Base-by-base conservation (phyloP, 1,140 invertebrate species). In the Oedothorax gibbosus region DNA sequence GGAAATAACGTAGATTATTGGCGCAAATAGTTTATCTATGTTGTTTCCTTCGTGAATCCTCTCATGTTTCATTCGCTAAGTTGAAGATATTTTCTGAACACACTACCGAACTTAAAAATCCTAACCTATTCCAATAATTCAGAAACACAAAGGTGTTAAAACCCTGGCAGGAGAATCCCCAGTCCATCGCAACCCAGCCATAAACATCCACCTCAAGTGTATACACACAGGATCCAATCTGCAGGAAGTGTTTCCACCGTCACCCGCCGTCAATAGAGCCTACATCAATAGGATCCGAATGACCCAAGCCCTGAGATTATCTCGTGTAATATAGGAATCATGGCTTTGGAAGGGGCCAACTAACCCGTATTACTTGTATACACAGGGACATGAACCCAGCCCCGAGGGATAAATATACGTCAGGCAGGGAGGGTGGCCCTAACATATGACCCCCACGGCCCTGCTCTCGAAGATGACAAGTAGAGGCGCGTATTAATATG, bases 341-440 rank as follows among this genome's bases (percentile, higher is more conserved):
- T 85, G 75, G 72, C 73, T 21, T n/a, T 49, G 50, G 60, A 68
- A 68, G 72, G 62, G 20, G 49, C 18, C 83, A 77, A 77, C 75
- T 85, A 85, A 77, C 83, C 75, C 83, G 53, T 85, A 85, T 85
- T 85, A 85, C 75, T 77, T 85, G 83, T 85, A 85, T 69, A 85
- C 75, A 85, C 72, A 78, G 73, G 56, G 54, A 68, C 71, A 76
- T 76, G 73, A 84, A 68, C 62, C 81, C 66, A 65, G 65, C 83
- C 83, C 83, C 83, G 50, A 65, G 83, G 78, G 83, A 85, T 75
- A 85, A 85, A 85, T 85, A 85, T 77, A 85, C 73, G 83, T 85
- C 83, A 85, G 73, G 51, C 21, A 75, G 49, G 51, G 75, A 75
- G 81, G 83, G 57, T 85, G 65, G 64, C 83, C 83, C 83, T 85